Conservation (phyloP, 2,113 vertebrate species). For the Sialia sialis region DNA sequence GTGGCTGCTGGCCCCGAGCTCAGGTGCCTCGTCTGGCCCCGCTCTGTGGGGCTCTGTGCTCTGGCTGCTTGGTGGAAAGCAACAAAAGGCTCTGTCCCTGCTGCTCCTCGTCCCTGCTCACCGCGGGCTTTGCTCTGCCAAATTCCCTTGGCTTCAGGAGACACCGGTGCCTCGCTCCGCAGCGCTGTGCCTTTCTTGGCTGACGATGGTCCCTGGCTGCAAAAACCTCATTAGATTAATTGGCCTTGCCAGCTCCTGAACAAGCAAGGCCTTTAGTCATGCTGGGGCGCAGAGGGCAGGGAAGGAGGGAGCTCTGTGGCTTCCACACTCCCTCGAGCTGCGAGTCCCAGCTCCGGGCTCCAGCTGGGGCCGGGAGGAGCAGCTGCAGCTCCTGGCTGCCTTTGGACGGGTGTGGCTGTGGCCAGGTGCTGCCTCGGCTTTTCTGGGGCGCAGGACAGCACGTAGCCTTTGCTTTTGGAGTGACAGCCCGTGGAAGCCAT, state of each 20-base stretch:
- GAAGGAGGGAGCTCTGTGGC: slow-evolving; percentile 20
- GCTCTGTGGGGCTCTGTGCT: neutral
- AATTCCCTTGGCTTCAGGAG: slow-evolving; percentile 51
- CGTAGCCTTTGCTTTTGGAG: accelerated
- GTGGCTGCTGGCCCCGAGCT: neutral
- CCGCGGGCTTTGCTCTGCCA: slow-evolving; percentile 10
- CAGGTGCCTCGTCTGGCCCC: neutral
- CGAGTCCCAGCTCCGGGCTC: neutral
- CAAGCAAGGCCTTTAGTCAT: slow-evolving; percentile 44
- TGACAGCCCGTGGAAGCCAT: neutral
- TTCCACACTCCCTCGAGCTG: neutral
- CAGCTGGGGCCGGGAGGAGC: neutral
- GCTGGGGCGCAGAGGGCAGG: neutral
- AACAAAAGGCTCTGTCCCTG: neutral
- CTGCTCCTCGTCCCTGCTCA: neutral
- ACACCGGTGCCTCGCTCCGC: neutral
- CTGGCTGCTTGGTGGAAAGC: neutral
- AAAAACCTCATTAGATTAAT: slow-evolving; percentile 66
- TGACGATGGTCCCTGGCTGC: slow-evolving; percentile 61
- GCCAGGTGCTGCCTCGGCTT: neutral
- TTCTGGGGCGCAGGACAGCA: neutral
- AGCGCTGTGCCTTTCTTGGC: slow-evolving; percentile 44
- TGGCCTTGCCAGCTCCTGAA: slow-evolving; percentile 59
- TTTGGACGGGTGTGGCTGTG: neutral
- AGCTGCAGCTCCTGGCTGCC: neutral